A percentile compares a stretch with the other conserved stretches of the same genome.
These are phyloP conservation scores for Silvanus unidentatus DNA, from an alignment of 2,888 invertebrate species.

Conservation along the genomic window DNA sequence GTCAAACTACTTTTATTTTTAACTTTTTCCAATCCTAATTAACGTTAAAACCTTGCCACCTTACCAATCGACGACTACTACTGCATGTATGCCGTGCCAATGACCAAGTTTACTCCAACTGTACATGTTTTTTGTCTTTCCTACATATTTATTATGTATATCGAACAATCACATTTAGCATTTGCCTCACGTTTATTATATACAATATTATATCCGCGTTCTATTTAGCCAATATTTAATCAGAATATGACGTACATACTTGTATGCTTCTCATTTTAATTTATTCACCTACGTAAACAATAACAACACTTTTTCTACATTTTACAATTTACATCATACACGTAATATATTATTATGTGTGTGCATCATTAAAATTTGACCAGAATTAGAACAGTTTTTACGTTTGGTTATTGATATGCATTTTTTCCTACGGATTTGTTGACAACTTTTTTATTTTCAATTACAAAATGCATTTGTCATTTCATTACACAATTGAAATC, in stretches of 20 bases:
- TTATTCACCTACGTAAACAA: not conserved
- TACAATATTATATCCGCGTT: conserved; percentile 3
- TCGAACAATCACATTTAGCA: conserved; percentile 6
- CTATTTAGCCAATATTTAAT: conserved; percentile 1
- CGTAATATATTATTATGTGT: too few relatives aligned
- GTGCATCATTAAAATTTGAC: too few relatives aligned
- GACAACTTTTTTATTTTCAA: too few relatives aligned
- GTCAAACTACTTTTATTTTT: conserved; percentile 39
- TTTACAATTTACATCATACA: too few relatives aligned
- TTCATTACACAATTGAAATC: too few relatives aligned
- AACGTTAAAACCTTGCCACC: conserved; percentile 25
- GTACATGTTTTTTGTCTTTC: conserved; percentile 27
- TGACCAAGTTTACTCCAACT: conserved; percentile 30
- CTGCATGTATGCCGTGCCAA: conserved; percentile 29
- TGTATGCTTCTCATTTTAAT: not conserved
- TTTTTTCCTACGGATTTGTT: too few relatives aligned
- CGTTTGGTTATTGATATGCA: too few relatives aligned
- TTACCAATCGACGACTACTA: conserved; percentile 1
- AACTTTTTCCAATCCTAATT: conserved; percentile 32
- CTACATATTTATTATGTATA: conserved; percentile 14
- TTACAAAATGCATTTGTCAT: too few relatives aligned
- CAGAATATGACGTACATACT: too few relatives aligned
- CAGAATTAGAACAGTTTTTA: too few relatives aligned
- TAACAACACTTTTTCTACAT: not conserved
- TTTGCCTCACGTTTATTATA: conserved; percentile 3